A percentile compares a stretch with the other conserved stretches of the same genome.
phyloP scores from a whole-genome alignment of 2,888 invertebrate genomes.

The Microctonus brassicae region DNA sequence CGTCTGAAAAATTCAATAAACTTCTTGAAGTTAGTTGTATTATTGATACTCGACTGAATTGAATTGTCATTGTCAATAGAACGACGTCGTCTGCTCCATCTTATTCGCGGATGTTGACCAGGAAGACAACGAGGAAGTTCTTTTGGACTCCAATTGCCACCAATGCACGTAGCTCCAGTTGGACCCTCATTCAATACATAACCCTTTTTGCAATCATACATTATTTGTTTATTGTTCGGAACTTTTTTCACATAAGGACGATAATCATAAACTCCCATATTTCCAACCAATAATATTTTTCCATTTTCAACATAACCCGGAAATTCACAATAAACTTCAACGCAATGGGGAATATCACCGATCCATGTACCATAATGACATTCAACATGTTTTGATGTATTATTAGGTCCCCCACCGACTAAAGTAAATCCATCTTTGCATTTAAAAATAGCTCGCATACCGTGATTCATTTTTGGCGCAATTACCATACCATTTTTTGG shows the following conservation, averaged over 20 bases:
- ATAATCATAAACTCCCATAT: constrained; percentile 97
- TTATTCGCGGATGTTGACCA: constrained; percentile 88
- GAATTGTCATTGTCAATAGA: constrained; percentile 67
- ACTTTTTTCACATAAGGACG: constrained; percentile 92
- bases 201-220: constrained; percentile 95
- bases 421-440: constrained; percentile 94
- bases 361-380: constrained; percentile 97
- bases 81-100: constrained; percentile 82
- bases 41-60: not conserved
- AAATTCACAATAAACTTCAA: constrained; percentile 89
- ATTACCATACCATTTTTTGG: constrained; percentile 96
- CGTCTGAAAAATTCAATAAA: constrained; percentile 67
- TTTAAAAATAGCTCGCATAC: constrained; percentile 92
- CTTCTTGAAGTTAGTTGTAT: constrained; percentile 54
- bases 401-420: constrained; percentile 76
- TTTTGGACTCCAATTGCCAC: constrained; percentile 93
- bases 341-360: constrained; percentile 88
- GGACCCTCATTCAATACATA: constrained; percentile 89
- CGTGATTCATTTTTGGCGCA: constrained; percentile 97
- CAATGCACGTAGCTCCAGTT: constrained; percentile 94
- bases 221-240: constrained; percentile 92
- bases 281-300: constrained; percentile 91
- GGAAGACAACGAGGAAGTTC: constrained; percentile 88
- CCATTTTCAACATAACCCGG: constrained; percentile 92
- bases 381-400: constrained; percentile 80